These are phyloP conservation scores for Paradisaea rubra DNA, from an alignment of 2,113 vertebrate genomes.

Conservation along the genomic window DNA sequence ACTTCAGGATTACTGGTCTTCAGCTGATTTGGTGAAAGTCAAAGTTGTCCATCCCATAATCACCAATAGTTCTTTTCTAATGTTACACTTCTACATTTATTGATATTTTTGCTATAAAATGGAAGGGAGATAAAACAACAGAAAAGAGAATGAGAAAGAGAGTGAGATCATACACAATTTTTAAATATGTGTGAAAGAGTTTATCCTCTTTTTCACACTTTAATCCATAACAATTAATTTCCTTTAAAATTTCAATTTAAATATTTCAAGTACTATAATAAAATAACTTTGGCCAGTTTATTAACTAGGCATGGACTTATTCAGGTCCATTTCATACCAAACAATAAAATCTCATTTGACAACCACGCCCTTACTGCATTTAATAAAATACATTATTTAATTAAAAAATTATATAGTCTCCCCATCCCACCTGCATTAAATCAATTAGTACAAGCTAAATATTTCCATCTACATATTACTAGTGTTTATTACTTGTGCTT, in stretches of 20 bases:
- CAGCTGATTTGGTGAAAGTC: neutral
- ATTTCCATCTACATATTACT: neutral
- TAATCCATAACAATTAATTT: neutral
- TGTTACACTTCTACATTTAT: neutral
- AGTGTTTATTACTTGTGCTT: neutral
- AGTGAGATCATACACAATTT: fast-evolving
- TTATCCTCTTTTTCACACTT: neutral
- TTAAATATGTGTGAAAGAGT: neutral
- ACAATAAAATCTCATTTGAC: neutral
- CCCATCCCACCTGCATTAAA: neutral
- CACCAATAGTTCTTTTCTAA: neutral
- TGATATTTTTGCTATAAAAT: neutral
- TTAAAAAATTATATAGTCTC: neutral
- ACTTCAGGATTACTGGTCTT: neutral
- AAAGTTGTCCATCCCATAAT: neutral
- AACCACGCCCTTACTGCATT: neutral
- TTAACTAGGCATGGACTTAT: neutral
- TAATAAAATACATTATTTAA: neutral
- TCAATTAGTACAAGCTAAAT: neutral
- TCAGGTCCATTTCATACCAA: neutral
- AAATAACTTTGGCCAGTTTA: neutral
- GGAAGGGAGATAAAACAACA: neutral
- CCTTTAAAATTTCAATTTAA: neutral
- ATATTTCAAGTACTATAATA: neutral
- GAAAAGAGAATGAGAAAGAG: neutral